Percentiles rank a stretch among this genome's conserved stretches.
Evolutionary conservation across 2,888 invertebrate genomes (phyloP).

Genomic region (Piscicola geometra): DNA sequence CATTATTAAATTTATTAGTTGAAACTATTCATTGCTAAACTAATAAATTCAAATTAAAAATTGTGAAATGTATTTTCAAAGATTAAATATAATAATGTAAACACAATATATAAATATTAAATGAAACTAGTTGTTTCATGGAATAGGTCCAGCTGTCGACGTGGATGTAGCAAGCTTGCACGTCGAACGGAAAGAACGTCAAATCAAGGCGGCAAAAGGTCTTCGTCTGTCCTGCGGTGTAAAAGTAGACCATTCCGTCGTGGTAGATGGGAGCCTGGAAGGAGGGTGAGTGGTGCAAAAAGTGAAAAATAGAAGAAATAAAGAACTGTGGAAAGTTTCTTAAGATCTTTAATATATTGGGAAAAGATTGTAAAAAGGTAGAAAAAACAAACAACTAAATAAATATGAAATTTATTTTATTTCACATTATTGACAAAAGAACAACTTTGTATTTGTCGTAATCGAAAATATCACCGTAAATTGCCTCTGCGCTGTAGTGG

Average conservation of each 20-base stretch:
- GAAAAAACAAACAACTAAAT: too few species aligned
- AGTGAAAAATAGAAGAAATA: not conserved
- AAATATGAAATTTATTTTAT: too few species aligned
- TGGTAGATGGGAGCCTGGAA: constrained; percentile 18
- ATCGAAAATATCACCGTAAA: constrained; percentile 35
- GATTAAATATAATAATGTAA: too few species aligned
- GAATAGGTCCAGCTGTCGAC: constrained; percentile 36
- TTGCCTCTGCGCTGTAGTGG: constrained; percentile 15
- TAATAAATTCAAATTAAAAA: too few species aligned
- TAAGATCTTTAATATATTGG: too few species aligned
- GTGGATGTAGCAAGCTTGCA: constrained; percentile 32
- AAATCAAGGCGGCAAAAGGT: constrained; percentile 32
- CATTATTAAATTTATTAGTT: too few species aligned
- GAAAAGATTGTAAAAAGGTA: too few species aligned
- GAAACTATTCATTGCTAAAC: too few species aligned
- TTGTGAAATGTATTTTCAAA: too few species aligned
- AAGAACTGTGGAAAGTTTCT: not conserved
- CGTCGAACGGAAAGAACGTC: constrained; percentile 36
- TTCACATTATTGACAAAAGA: too few species aligned
- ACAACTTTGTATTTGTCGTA: constrained; percentile 21
- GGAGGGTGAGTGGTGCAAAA: too few species aligned
- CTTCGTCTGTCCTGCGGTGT: constrained; percentile 31
- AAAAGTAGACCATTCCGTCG: constrained; percentile 31
- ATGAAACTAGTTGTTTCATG: not conserved
- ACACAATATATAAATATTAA: too few species aligned